Evolutionary conservation across 2,797 vertebrate species (phyloP).

Genomic region (Enteromius radiatus): DNA sequence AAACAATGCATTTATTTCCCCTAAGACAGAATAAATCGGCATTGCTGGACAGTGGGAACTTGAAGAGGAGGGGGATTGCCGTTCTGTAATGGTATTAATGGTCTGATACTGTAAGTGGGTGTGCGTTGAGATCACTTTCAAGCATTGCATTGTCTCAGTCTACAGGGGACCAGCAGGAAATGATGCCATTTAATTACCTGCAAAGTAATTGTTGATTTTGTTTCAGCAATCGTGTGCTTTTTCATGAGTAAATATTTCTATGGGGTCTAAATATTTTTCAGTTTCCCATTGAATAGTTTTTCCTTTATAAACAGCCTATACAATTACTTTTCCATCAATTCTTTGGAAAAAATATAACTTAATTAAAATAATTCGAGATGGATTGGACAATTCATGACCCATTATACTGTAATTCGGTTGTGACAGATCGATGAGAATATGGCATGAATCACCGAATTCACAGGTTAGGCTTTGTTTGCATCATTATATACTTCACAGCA

Average conservation of each 20-base stretch:
- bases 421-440: not conserved
- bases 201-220: conserved; percentile 10
- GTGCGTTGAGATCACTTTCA: conserved; percentile 18
- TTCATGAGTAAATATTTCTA: not conserved
- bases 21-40: conserved; percentile 23
- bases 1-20: conserved; percentile 7
- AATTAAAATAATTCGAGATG: not conserved
- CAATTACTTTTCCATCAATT: not conserved
- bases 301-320: not conserved
- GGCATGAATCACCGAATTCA: conserved; percentile 18
- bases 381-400: not conserved
- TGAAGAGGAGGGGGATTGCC: not conserved
- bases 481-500: conserved; percentile 27
- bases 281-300: not conserved
- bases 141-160: conserved; percentile 41
- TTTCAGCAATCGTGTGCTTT: not conserved
- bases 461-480: conserved; percentile 25
- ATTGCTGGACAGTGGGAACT: conserved; percentile 12
- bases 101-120: not conserved
- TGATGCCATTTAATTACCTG: not conserved
- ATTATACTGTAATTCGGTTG: not conserved
- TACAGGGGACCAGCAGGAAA: conserved; percentile 29
- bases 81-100: not conserved
- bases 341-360: not conserved
- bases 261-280: not conserved